These are phyloP conservation scores for Poeciliopsis occidentalis DNA, from an alignment of 2,113 vertebrate species.

Conservation along the genomic window DNA sequence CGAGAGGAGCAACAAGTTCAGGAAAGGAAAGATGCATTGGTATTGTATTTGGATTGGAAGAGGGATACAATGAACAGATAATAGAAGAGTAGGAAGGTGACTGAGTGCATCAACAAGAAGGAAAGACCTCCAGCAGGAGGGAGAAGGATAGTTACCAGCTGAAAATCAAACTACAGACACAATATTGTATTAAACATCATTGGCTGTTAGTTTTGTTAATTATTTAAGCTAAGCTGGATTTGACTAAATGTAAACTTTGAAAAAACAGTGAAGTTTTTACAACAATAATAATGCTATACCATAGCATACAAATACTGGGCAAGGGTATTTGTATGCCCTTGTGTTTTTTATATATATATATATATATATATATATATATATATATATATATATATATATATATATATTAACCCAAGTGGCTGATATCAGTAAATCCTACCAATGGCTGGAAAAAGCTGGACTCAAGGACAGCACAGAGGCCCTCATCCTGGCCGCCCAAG, in stretches of 20 bases:
- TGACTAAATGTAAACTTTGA: background rate
- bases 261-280: background rate
- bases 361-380: too few species aligned
- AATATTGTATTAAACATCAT: background rate
- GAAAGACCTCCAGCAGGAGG: background rate
- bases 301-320: too few species aligned
- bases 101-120: slow-evolving; percentile 35
- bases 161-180: background rate
- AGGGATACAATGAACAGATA: slow-evolving; percentile 42
- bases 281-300: too few species aligned
- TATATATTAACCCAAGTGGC: too few species aligned
- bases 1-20: slow-evolving; percentile 3
- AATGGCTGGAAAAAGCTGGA: too few species aligned
- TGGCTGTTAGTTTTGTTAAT: background rate
- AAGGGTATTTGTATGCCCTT: too few species aligned
- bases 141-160: slow-evolving; percentile 1
- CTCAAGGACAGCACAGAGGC: too few species aligned
- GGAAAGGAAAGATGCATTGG: slow-evolving; percentile 5
- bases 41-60: slow-evolving; percentile 25
- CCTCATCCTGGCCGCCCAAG: too few species aligned
- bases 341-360: too few species aligned
- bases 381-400: too few species aligned
- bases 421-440: too few species aligned
- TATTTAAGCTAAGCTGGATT: background rate
- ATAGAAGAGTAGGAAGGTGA: slow-evolving; percentile 40